Conservation (phyloP, 30 jellyfish, hydroid and myxozoan species). For the Rhopilema esculentum region DNA sequence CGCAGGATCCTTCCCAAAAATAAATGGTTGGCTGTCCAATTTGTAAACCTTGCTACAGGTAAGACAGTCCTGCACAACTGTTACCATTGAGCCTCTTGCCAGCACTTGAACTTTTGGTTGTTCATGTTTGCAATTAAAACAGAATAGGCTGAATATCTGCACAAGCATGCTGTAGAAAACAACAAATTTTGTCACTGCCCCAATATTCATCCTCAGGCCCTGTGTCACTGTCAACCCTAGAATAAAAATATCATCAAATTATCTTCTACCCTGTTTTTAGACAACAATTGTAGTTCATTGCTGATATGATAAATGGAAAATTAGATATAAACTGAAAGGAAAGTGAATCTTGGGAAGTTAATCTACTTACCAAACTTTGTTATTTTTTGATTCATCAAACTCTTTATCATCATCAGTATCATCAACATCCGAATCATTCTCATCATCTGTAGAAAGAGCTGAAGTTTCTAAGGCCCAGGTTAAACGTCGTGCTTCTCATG, state of each 20-base stretch:
- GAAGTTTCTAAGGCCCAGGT: too few species aligned
- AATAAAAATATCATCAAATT: neutral
- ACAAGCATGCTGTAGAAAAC: constrained; percentile 18
- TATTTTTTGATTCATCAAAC: neutral
- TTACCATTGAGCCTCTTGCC: constrained; percentile 35
- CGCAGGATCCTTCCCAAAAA: constrained; percentile 27
- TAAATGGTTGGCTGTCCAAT: constrained; percentile 31
- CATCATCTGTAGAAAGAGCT: neutral
- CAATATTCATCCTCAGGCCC: neutral
- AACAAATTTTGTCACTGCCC: constrained; percentile 7
- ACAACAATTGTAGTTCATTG: neutral
- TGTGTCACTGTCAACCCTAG: neutral
- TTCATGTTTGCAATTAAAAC: constrained; percentile 20
- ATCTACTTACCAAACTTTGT: neutral
- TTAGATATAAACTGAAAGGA: neutral
- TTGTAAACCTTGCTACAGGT: constrained; percentile 20
- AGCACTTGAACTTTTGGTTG: constrained; percentile 19
- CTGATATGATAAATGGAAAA: neutral
- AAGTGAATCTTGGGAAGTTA: neutral
- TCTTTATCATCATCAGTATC: neutral
- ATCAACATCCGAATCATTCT: neutral
- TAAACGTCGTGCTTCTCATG: too few species aligned
- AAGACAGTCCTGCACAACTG: constrained; percentile 21
- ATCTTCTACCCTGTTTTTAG: neutral
- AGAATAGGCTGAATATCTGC: constrained; percentile 8